Evolutionary conservation across 2,113 vertebrate species (phyloP).

Genomic region (Strix aluco): DNA sequence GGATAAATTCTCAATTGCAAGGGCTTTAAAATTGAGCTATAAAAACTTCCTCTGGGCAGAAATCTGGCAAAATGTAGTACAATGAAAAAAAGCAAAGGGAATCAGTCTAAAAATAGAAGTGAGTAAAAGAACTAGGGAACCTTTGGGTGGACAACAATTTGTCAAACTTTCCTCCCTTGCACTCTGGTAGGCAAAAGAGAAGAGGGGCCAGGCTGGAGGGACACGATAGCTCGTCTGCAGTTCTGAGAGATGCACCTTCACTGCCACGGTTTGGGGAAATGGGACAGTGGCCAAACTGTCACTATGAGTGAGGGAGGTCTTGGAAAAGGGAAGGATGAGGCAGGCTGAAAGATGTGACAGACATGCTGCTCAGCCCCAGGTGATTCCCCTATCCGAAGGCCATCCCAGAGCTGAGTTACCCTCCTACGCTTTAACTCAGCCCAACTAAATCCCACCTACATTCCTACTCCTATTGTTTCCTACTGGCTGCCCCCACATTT

Average conservation of each 20-base stretch:
- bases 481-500: background rate
- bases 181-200: background rate
- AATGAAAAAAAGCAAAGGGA: constrained; percentile 19
- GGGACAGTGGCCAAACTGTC: background rate
- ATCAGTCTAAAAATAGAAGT: constrained; percentile 51
- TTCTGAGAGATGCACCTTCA: background rate
- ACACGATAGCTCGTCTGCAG: background rate
- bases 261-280: background rate
- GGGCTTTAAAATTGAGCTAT: constrained; percentile 63
- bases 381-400: background rate
- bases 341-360: fast-evolving
- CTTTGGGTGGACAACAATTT: constrained; percentile 16
- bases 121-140: constrained; percentile 18
- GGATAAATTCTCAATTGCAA: constrained; percentile 68
- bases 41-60: constrained; percentile 70
- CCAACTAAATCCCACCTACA: background rate
- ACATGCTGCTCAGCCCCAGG: background rate
- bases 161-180: background rate
- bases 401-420: background rate
- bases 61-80: constrained; percentile 58
- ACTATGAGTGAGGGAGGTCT: background rate
- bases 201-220: background rate
- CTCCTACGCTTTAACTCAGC: background rate
- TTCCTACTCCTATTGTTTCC: background rate
- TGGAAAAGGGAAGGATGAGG: background rate